Percentiles rank a stretch among this genome's conserved stretches.
Evolutionary conservation across 1,140 invertebrate genomes (phyloP).

Genomic region (Carposina sasakii): DNA sequence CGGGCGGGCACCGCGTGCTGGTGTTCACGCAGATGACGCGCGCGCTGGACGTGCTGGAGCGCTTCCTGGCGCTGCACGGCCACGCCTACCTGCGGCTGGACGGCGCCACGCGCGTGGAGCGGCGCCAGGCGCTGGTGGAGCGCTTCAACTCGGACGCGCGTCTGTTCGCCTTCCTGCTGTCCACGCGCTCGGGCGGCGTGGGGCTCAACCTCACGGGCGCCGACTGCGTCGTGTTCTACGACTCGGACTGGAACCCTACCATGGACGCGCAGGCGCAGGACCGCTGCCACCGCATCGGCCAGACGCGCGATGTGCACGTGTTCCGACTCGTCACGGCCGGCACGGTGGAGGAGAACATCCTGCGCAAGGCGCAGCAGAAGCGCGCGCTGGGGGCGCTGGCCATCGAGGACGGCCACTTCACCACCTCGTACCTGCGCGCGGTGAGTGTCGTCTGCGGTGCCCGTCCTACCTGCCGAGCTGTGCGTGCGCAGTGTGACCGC

Average conservation of each 20-base stretch:
- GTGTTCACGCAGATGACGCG: constrained; percentile 99
- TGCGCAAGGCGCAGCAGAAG: constrained; percentile 99
- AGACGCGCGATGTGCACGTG: constrained; percentile 99
- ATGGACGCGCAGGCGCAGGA: constrained; percentile 99
- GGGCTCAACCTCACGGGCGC: constrained; percentile 99
- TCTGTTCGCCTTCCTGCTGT: constrained; percentile 98
- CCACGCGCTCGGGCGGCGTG: constrained; percentile 97
- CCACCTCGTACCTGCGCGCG: constrained; percentile 97
- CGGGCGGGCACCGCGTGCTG: constrained; percentile 90
- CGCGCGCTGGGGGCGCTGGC: constrained; percentile 95
- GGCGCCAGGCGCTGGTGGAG: constrained; percentile 97
- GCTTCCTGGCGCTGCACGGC: constrained; percentile 97
- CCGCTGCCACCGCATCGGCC: constrained; percentile 98
- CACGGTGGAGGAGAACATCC: constrained; percentile 99
- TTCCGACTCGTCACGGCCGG: constrained; percentile 96
- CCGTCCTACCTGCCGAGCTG: background rate
- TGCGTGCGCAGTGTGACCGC: no score
- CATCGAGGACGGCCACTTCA: constrained; percentile 99
- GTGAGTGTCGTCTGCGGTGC: constrained; percentile 70
- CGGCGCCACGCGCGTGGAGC: constrained; percentile 97
- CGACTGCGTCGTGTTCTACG: constrained; percentile 99
- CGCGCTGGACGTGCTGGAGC: constrained; percentile 98
- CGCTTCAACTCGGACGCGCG: constrained; percentile 96
- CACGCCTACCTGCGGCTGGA: constrained; percentile 97
- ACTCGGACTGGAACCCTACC: constrained; percentile 99